Conservation (phyloP, 1,140 invertebrate genomes). For the Callitettix versicolor region DNA sequence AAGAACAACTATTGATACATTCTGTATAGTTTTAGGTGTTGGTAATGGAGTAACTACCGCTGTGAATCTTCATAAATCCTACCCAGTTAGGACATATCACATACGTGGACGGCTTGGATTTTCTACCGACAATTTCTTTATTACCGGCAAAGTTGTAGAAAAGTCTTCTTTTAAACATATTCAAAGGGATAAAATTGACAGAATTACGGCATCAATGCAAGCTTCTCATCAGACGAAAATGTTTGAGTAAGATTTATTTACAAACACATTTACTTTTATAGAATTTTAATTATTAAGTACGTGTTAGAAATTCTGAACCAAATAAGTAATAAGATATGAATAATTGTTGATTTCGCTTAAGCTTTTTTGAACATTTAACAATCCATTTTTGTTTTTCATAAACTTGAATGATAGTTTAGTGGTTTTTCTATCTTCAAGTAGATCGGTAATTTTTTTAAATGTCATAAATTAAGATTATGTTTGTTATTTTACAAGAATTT, state of each 20-base stretch:
- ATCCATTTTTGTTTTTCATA: too few species aligned
- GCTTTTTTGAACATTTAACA: too few species aligned
- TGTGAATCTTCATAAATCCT: slow-evolving; percentile 40
- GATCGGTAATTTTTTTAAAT: too few species aligned
- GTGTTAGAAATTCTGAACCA: too few species aligned
- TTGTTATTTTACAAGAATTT: too few species aligned
- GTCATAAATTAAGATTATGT: too few species aligned
- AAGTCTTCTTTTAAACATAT: slow-evolving; percentile 61
- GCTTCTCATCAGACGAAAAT: slow-evolving; percentile 70
- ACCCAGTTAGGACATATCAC: slow-evolving; percentile 56
- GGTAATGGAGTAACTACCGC: slow-evolving; percentile 48
- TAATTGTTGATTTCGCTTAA: too few species aligned
- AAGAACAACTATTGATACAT: too few species aligned
- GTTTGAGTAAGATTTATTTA: slow-evolving; percentile 56
- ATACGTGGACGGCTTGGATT: slow-evolving; percentile 67
- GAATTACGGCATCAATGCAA: slow-evolving; percentile 61
- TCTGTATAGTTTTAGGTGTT: slow-evolving; percentile 63
- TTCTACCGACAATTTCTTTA: slow-evolving; percentile 63
- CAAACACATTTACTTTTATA: slow-evolving; percentile 3
- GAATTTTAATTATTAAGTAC: too few species aligned
- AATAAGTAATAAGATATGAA: too few species aligned
- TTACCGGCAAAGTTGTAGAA: slow-evolving; percentile 59
- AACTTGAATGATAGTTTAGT: too few species aligned
- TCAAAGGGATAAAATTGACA: slow-evolving; percentile 50
- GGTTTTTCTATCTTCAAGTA: too few species aligned